These are phyloP conservation scores for Scaptodrosophila lebanonensis DNA, from an alignment of 1,140 invertebrate genomes.

Conservation along the genomic window DNA sequence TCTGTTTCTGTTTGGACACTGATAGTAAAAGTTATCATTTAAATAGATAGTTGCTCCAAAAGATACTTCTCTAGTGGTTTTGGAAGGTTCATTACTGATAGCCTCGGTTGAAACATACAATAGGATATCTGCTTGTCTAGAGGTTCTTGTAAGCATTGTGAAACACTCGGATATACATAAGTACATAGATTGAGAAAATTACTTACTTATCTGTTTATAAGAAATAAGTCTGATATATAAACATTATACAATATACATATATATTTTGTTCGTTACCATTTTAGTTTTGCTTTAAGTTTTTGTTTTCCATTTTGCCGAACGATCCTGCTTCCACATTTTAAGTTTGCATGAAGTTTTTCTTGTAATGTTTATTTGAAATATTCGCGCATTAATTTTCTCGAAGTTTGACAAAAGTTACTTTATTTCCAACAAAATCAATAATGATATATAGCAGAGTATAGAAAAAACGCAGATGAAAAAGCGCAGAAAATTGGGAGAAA, in stretches of 20 bases:
- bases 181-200: conserved; percentile 10
- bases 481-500: conserved; percentile 37
- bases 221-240: conserved; percentile 42
- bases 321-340: conserved; percentile 76
- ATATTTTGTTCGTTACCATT: conserved; percentile 14
- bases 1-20: too few species aligned
- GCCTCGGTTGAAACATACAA: conserved; percentile 42
- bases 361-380: conserved; percentile 48
- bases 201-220: conserved; percentile 36
- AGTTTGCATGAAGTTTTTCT: conserved; percentile 39
- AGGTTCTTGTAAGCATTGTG: conserved; percentile 40
- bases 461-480: conserved; percentile 54
- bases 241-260: conserved; percentile 46
- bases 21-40: too few species aligned
- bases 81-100: conserved; percentile 75
- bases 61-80: conserved; percentile 18
- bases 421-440: conserved; percentile 42
- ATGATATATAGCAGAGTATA: conserved; percentile 9
- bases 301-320: conserved; percentile 57
- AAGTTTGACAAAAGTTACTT: conserved; percentile 52
- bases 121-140: conserved; percentile 31
- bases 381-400: conserved; percentile 64
- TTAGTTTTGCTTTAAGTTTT: conserved; percentile 9
- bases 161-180: conserved; percentile 58
- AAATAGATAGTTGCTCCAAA: too few species aligned